Evolutionary conservation across 2,797 vertebrate genomes (phyloP).

Genomic region (Serranus cabrilla): DNA sequence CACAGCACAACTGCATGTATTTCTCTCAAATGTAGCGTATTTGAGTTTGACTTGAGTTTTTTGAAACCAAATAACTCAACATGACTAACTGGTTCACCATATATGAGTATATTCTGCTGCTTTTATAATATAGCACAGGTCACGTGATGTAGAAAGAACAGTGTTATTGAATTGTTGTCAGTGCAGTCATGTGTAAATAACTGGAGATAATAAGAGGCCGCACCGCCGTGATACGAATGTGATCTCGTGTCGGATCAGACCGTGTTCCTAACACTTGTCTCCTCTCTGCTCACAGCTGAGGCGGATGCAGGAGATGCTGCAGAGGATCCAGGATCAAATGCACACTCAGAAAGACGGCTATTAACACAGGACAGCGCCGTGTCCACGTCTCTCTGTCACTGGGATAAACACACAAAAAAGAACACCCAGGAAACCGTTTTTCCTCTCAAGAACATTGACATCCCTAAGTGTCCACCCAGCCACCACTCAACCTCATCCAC

Average conservation of each 20-base stretch:
- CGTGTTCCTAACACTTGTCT: not conserved
- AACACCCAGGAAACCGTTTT: constrained; percentile 35
- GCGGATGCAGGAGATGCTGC: constrained; percentile 89
- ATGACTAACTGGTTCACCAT: not conserved
- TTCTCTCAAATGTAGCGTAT: not conserved
- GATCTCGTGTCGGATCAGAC: not conserved
- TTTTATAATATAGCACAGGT: constrained; percentile 8
- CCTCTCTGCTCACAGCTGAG: constrained; percentile 77
- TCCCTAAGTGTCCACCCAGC: constrained; percentile 39
- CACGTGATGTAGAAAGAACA: constrained; percentile 48
- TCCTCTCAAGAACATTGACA: constrained; percentile 53
- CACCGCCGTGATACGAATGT: not conserved
- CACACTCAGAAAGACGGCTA: constrained; percentile 86
- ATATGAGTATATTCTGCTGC: not conserved
- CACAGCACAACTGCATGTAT: not conserved
- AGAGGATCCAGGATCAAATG: constrained; percentile 88
- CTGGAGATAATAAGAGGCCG: constrained; percentile 1
- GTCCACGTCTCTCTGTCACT: constrained; percentile 28
- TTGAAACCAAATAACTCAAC: not conserved
- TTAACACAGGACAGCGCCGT: constrained; percentile 68
- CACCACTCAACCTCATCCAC: constrained; percentile 53
- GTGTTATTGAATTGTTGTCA: constrained; percentile 56
- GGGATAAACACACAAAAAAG: constrained; percentile 25
- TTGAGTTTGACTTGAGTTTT: not conserved
- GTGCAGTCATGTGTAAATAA: constrained; percentile 49